phyloP scores from a whole-genome alignment of 2,888 invertebrate species.

The Achlya flavicornis region DNA sequence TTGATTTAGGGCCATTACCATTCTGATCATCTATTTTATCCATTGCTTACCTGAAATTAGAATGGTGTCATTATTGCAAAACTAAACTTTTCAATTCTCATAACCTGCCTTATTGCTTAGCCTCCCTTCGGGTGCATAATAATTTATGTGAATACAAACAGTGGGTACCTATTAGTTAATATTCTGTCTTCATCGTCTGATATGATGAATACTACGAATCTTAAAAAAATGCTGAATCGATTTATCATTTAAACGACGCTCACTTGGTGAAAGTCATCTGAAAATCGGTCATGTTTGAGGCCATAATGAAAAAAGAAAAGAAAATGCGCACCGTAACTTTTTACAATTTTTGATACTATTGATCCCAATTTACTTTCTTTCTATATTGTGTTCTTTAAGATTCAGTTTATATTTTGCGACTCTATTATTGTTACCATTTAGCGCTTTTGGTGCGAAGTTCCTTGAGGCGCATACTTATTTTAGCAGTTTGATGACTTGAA shows the following conservation, averaged over 20 bases:
- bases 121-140: background rate
- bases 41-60: slow-evolving; percentile 52
- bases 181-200: slow-evolving; percentile 21
- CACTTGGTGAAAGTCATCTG: background rate
- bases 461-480: slow-evolving; percentile 16
- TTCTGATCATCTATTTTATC: slow-evolving; percentile 52
- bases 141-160: background rate
- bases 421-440: background rate
- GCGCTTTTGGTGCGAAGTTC: slow-evolving; percentile 18
- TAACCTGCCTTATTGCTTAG: background rate
- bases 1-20: slow-evolving; percentile 70
- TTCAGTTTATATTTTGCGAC: background rate
- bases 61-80: slow-evolving; percentile 50
- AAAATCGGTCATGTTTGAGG: slow-evolving; percentile 10
- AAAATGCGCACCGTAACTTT: background rate
- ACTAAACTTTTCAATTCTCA: slow-evolving; percentile 20
- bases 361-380: background rate
- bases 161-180: slow-evolving; percentile 10
- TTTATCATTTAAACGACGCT: background rate
- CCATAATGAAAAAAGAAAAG: background rate
- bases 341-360: background rate
- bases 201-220: background rate
- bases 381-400: background rate
- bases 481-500: slow-evolving; percentile 17
- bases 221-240: background rate